phyloP scores from a whole-genome alignment of 1,140 invertebrate species.

The Acromyrmex heyeri region DNA sequence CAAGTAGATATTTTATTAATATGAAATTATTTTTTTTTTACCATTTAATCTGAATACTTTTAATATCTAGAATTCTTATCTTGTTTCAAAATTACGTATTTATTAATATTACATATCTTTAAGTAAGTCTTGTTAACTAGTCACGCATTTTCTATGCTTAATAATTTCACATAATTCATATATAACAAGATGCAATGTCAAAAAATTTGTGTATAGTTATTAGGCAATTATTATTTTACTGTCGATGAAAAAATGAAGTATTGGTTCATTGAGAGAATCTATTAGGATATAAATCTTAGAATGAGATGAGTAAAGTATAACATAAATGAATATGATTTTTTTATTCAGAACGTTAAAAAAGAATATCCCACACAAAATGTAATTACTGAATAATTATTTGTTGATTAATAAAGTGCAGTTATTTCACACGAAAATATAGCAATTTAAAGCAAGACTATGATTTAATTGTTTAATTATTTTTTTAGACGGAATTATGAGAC shows the following conservation, averaged over 20 bases:
- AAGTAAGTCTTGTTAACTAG: background rate
- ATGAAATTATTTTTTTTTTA: background rate
- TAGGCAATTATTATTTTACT: background rate
- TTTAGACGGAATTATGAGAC: slow-evolving; percentile 22
- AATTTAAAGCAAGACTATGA: slow-evolving; percentile 7
- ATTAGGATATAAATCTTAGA: background rate
- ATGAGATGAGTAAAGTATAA: background rate
- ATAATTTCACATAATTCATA: background rate
- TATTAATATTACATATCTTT: background rate
- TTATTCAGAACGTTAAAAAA: background rate
- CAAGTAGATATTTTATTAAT: slow-evolving; percentile 7
- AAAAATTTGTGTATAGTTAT: background rate
- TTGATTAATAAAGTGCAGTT: slow-evolving; percentile 2
- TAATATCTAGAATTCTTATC: background rate
- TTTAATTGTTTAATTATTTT: background rate
- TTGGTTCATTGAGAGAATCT: background rate
- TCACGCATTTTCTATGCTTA: background rate
- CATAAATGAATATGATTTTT: background rate
- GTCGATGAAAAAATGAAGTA: background rate
- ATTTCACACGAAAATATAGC: background rate
- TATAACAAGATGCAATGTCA: background rate
- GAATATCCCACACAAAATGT: slow-evolving; percentile 4
- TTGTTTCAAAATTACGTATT: background rate
- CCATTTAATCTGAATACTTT: background rate
- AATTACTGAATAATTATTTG: background rate